Base-by-base conservation (phyloP, 1,140 invertebrate genomes). In the Drosophila insularis region DNA sequence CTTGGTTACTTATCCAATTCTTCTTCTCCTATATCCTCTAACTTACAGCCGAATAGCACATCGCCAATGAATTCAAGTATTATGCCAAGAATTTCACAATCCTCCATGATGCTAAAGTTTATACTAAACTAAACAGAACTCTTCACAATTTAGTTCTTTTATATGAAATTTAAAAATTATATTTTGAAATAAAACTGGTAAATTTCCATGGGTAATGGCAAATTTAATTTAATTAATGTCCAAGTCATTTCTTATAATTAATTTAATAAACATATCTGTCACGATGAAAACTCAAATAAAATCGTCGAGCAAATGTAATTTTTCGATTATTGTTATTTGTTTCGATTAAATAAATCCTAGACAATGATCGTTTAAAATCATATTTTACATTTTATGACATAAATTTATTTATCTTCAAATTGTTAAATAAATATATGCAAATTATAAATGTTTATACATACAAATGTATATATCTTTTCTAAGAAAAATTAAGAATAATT, bases 81-180 rank as follows among this genome's bases (percentile, higher is more conserved):
- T 58, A 90, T 69, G 17, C 76, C 81, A 62, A 90, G 63, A 17
- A 90, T 74, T 63, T 87, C 86, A 32, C 86, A 90, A 56, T 87
- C 60, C 54, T 90, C 87, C 87, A 90, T 90, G 59, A 5, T 58
- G 7, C 32, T 5, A 27, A 2, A 27, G 27, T 54, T 39, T 60
- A 63, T 65, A 2, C 1, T 53, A 53, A 6, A 75, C 65, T 81
- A 66, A 70, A 68, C 6, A 17, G 8, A 50, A 4, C 14, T 21
- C 13, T 13, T 0, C 13, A 40, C 1, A n/a, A 13, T 23, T n/a
- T 2, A 6, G 46, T 27, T 54, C 67, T 59, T 73, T 74, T 84
- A 74, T 77, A 72, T 10, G 4, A 14, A 35, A 32, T 23, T 5
- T 13, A 6, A 40, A 59, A 55, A 13, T 35, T 39, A 35, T 50